phyloP scores from a whole-genome alignment of 1,140 invertebrate species.

The Trachymyrmex septentrionalis region DNA sequence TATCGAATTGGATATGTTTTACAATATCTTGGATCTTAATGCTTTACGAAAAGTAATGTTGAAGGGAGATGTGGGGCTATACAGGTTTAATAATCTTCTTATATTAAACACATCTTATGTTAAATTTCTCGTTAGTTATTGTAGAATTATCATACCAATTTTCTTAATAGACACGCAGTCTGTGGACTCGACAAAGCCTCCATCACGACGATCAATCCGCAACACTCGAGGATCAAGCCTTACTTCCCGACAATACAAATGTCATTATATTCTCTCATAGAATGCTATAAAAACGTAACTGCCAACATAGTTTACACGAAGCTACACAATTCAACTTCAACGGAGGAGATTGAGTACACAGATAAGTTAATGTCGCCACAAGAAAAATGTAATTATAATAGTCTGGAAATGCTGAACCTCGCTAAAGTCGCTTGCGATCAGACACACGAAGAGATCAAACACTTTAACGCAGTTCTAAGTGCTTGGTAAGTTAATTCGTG shows the following conservation, averaged over 20 bases:
- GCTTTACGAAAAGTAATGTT: slow-evolving; percentile 80
- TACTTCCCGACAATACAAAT: slow-evolving; percentile 76
- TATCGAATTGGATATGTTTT: slow-evolving; percentile 79
- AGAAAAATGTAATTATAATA: slow-evolving; percentile 63
- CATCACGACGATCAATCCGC: slow-evolving; percentile 46
- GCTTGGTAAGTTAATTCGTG: slow-evolving; percentile 74
- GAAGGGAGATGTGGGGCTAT: slow-evolving; percentile 67
- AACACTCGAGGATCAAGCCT: slow-evolving; percentile 43
- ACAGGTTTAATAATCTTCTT: slow-evolving; percentile 52
- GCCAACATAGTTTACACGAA: slow-evolving; percentile 68
- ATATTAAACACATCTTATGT: background rate
- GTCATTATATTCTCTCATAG: slow-evolving; percentile 79
- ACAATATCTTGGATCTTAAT: slow-evolving; percentile 77
- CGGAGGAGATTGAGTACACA: slow-evolving; percentile 38
- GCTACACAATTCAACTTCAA: slow-evolving; percentile 36
- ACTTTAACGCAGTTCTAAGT: slow-evolving; percentile 74
- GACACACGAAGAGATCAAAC: slow-evolving; percentile 70
- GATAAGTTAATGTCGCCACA: slow-evolving; percentile 24
- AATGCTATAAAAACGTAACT: slow-evolving; percentile 75
- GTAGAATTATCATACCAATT: background rate
- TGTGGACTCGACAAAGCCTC: slow-evolving; percentile 76
- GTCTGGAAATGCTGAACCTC: slow-evolving; percentile 74
- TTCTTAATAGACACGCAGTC: slow-evolving; percentile 72
- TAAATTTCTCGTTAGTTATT: background rate
- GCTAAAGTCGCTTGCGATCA: slow-evolving; percentile 62